Conservation (phyloP, 2,888 invertebrate species). For the Mythimna vitellina region DNA sequence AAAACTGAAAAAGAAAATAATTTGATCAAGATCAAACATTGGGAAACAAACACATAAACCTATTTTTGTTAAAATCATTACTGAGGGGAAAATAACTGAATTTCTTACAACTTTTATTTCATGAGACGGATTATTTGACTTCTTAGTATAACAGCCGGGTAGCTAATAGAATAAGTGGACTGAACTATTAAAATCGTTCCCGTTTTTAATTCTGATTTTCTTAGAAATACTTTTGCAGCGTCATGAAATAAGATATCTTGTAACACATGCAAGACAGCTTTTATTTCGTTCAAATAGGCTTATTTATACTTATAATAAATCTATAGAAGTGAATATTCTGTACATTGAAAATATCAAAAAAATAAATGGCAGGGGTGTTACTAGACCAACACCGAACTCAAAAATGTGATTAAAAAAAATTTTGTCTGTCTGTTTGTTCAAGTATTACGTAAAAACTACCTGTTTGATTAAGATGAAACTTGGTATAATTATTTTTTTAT, state of each 20-base stretch:
- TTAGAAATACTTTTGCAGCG: background rate
- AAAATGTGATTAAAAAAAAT: too few species aligned
- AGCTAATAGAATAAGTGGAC: background rate
- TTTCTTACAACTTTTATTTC: constrained; percentile 24
- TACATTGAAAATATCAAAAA: too few species aligned
- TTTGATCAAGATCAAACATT: constrained; percentile 22
- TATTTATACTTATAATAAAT: too few species aligned
- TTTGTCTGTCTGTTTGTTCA: too few species aligned
- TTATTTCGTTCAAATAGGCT: constrained; percentile 2
- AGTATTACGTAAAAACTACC: too few species aligned
- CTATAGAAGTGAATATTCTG: too few species aligned
- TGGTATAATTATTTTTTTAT: too few species aligned
- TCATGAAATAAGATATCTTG: constrained; percentile 23
- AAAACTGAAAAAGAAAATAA: constrained; percentile 22
- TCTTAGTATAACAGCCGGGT: constrained; percentile 7
- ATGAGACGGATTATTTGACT: constrained; percentile 8
- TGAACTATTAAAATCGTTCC: background rate
- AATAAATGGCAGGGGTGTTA: too few species aligned
- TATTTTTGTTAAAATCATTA: constrained; percentile 43
- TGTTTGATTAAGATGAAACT: too few species aligned
- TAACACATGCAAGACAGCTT: background rate
- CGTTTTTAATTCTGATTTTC: constrained; percentile 1
- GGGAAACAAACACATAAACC: constrained; percentile 50
- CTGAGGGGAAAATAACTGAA: constrained; percentile 28
- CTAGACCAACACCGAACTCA: too few species aligned